Evolutionary conservation across 2,113 vertebrate species (phyloP).

Genomic region (Aphyosemion australe): DNA sequence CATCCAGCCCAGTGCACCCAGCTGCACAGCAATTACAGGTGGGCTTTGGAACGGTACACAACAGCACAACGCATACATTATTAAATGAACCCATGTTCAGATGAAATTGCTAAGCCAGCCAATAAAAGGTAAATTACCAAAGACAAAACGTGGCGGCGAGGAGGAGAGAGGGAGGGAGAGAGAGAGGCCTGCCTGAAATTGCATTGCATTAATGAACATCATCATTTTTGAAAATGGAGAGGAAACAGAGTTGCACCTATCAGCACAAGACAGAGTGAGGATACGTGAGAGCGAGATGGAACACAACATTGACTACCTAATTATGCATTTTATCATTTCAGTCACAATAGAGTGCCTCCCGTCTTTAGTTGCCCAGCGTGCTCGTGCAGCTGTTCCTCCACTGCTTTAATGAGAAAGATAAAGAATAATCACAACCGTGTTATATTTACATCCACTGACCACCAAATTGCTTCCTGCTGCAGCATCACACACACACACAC

Average conservation of each 20-base stretch:
- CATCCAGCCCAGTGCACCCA: constrained; percentile 52
- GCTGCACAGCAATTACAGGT: constrained; percentile 69
- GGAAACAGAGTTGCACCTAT: constrained; percentile 66
- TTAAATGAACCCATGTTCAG: constrained; percentile 71
- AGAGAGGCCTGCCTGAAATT: constrained; percentile 42
- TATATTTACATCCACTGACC: constrained; percentile 73
- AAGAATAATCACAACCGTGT: constrained; percentile 79
- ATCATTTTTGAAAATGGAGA: constrained; percentile 67
- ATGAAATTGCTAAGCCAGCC: constrained; percentile 70
- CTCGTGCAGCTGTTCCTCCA: constrained; percentile 80
- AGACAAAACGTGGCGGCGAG: constrained; percentile 50
- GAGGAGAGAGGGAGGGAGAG: background rate
- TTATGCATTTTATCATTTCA: constrained; percentile 82
- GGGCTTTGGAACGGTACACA: constrained; percentile 40
- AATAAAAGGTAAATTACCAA: constrained; percentile 75
- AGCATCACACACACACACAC: constrained; percentile 14
- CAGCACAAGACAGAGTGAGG: constrained; percentile 60
- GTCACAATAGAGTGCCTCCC: constrained; percentile 77
- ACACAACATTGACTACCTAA: constrained; percentile 76
- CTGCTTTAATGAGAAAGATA: constrained; percentile 84
- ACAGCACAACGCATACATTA: constrained; percentile 61
- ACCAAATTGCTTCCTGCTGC: constrained; percentile 57
- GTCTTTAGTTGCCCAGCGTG: constrained; percentile 68
- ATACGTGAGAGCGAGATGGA: constrained; percentile 49
- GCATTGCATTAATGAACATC: constrained; percentile 68